Percentiles rank a stretch among this genome's conserved stretches.
phyloP scores from a whole-genome alignment of 1,140 invertebrate species.

The Cardiocondyla obscurior region DNA sequence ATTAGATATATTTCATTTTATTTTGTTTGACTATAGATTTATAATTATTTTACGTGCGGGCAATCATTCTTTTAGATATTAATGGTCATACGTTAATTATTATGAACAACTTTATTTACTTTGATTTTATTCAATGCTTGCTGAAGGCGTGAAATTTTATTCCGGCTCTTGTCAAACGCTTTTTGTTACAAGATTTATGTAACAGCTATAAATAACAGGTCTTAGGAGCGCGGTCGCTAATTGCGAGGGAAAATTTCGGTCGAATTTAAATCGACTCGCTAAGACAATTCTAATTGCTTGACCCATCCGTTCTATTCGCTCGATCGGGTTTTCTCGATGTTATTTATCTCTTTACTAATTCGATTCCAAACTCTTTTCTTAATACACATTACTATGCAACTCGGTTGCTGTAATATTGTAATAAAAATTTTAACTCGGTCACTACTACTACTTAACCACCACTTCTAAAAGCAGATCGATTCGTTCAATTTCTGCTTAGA shows the following conservation, averaged over 20 bases:
- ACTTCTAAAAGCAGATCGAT: not conserved
- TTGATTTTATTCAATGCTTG: not conserved
- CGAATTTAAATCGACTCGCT: constrained; percentile 66
- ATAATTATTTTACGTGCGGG: not conserved
- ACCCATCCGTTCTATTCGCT: constrained; percentile 22
- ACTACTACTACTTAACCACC: not conserved
- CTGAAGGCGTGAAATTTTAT: not conserved
- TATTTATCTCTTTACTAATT: constrained; percentile 48
- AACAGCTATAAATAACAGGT: not conserved
- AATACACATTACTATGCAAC: not conserved
- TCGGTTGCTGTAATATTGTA: too few relatives aligned
- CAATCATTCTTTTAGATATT: not conserved
- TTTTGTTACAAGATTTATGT: not conserved
- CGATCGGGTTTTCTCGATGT: not conserved
- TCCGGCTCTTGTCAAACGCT: not conserved
- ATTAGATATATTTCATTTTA: not conserved
- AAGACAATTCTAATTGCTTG: constrained; percentile 65
- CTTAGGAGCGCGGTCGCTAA: constrained; percentile 45
- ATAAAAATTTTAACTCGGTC: not conserved
- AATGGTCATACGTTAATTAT: too few relatives aligned
- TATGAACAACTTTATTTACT: not conserved
- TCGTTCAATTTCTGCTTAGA: not conserved
- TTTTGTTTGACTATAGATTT: not conserved
- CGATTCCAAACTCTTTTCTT: constrained; percentile 46
- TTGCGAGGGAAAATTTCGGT: constrained; percentile 49